phyloP scores from a whole-genome alignment of 2,888 invertebrate species.

The Habrosyne pyritoides region DNA sequence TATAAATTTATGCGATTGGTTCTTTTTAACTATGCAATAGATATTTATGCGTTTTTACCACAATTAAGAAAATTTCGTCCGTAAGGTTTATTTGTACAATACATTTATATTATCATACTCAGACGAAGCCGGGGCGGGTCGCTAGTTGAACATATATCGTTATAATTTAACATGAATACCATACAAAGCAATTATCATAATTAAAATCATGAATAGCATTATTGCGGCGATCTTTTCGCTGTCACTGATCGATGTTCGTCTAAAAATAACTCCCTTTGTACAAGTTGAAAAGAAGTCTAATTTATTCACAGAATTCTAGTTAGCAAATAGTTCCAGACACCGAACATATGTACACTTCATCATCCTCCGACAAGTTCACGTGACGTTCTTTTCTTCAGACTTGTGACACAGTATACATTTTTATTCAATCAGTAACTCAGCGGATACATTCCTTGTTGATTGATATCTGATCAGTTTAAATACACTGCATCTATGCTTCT shows the following conservation, averaged over 20 bases:
- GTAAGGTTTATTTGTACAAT: too few relatives aligned
- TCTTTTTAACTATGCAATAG: too few relatives aligned
- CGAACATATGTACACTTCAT: not conserved
- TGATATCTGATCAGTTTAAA: too few relatives aligned
- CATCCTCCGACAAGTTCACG: not conserved
- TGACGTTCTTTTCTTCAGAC: not conserved
- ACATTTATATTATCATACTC: too few relatives aligned
- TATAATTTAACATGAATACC: not conserved
- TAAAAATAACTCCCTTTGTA: not conserved
- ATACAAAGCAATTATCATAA: too few relatives aligned
- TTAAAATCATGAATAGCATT: not conserved
- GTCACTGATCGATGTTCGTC: slow-evolving; percentile 1
- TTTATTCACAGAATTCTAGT: not conserved
- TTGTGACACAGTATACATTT: not conserved
- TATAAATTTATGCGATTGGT: too few relatives aligned
- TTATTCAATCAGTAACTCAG: not conserved
- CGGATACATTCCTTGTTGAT: too few relatives aligned
- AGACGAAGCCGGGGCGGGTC: too few relatives aligned
- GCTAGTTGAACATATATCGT: too few relatives aligned
- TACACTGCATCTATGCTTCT: too few relatives aligned
- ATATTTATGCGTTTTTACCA: too few relatives aligned
- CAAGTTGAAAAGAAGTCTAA: not conserved
- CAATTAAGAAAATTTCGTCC: too few relatives aligned
- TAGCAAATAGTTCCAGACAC: not conserved
- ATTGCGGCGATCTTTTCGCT: not conserved